Base-by-base conservation (phyloP, 2,888 invertebrate species). In the Malachius bipustulatus region DNA sequence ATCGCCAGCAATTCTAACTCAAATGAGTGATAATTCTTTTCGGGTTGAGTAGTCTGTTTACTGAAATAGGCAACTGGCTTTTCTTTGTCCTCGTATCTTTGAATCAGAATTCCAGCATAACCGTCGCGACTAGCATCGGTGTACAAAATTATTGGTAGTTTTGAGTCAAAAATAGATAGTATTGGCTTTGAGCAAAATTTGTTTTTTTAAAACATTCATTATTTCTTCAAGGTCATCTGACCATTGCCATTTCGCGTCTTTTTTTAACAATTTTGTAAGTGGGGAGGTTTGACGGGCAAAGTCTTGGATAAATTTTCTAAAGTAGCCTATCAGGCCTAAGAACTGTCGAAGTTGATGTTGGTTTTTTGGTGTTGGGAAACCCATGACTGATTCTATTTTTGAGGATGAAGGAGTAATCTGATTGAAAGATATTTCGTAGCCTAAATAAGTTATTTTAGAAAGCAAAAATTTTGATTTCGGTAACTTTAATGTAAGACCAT, bases 101-200 rank as follows among this genome's bases (percentile, higher is more conserved):
- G 44, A 9, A 32, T 30, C 6, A 45, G 15, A 16, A 46, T 44
- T 16, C 38, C 43, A 3, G 39, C 47, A 9, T 32, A 39, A 3
- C 47, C 43, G 2, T 39, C 31, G 4, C 40, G 28, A 36, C 44
- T 41, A 9, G 42, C 44, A 28, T 45, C 42, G 1, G 42, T 46
- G 26, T 46, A 41, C 4, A 46, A 27, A 14, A 29, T 27, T 9
- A n/a, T 38, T 9, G 30, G 28, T 16, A 42, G 26, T 4, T 38
- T 37, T 6, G 43, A 40, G 24, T 44, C 16, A 32, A 39, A 46
- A 14, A 45, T 35, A 9, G 12, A 11, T 4, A 30, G 30, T 30
- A 42, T 26, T 28, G 45, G 45, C 33, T 39, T 32, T 2, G 32
- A 32, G 16, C 29, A 35, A 11, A 44, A n/a, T 40, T 14, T 15